These are phyloP conservation scores for Zaprionus gabonicus DNA, from an alignment of 1,140 invertebrate genomes.

Conservation along the genomic window DNA sequence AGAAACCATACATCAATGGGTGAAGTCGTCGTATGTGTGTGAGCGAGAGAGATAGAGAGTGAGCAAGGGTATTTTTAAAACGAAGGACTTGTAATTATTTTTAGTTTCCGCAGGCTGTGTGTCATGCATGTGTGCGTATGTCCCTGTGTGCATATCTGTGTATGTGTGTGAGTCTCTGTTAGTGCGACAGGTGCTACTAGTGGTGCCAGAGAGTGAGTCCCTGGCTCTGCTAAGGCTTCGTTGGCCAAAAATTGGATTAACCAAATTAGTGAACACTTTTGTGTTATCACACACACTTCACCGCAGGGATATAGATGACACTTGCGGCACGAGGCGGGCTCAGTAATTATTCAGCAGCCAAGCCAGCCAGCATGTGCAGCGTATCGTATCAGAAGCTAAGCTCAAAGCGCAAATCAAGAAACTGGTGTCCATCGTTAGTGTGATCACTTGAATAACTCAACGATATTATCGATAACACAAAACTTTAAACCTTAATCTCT, in stretches of 20 bases:
- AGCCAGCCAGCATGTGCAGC: conserved; percentile 48
- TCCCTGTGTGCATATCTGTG: neutral
- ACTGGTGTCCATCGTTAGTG: conserved; percentile 28
- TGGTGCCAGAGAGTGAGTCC: conserved; percentile 18
- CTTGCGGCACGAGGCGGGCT: conserved; percentile 22
- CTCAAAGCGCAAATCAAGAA: conserved; percentile 52
- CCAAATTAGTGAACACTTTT: conserved; percentile 74
- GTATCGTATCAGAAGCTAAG: conserved; percentile 58
- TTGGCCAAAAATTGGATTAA: conserved; percentile 71
- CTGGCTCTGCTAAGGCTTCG: conserved; percentile 57
- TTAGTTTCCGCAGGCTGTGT: conserved; percentile 24
- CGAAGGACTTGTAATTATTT: conserved; percentile 36
- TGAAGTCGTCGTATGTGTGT: neutral
- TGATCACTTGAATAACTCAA: neutral
- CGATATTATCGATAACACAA: too few species aligned
- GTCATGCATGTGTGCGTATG: neutral
- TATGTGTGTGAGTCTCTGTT: neutral
- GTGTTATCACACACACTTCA: conserved; percentile 46
- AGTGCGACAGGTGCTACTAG: conserved; percentile 35
- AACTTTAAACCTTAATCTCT: too few species aligned
- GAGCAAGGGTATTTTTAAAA: conserved; percentile 12
- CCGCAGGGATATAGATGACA: conserved; percentile 53
- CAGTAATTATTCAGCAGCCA: conserved; percentile 28
- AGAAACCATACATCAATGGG: conserved; percentile 39
- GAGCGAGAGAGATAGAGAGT: neutral